A percentile compares a stretch with the other conserved stretches of the same genome.
Evolutionary conservation across 2,113 vertebrate genomes (phyloP).

Genomic region (Psilopogon haemacephalus): DNA sequence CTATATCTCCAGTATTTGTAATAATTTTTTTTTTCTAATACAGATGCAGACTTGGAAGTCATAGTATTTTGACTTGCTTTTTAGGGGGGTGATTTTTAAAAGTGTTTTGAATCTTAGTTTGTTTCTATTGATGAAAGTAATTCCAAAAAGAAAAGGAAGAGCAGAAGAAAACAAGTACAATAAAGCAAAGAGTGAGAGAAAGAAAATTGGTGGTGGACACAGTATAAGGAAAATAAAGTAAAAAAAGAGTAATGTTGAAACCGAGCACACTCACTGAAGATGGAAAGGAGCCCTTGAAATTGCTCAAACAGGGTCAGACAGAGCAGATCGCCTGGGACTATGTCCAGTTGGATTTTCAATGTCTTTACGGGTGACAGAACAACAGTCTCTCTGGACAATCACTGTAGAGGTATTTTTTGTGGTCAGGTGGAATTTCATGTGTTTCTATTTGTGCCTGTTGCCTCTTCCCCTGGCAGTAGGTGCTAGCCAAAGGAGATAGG

Average conservation of each 20-base stretch:
- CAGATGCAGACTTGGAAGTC: not conserved
- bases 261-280: not conserved
- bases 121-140: not conserved
- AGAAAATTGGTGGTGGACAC: rapidly evolving
- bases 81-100: not conserved
- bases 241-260: not conserved
- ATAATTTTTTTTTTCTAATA: not conserved
- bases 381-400: not conserved
- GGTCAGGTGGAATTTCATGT: not conserved
- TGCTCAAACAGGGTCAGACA: not conserved
- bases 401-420: not conserved
- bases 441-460: not conserved
- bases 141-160: not conserved
- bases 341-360: not conserved
- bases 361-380: not conserved
- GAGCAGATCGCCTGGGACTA: not conserved
- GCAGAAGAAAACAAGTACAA: not conserved
- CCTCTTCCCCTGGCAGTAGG: not conserved
- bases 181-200: not conserved
- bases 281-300: not conserved
- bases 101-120: not conserved
- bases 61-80: constrained; percentile 11
- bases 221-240: not conserved
- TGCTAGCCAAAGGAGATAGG: not conserved
- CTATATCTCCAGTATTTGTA: not conserved